Evolutionary conservation across 2,797 vertebrate genomes (phyloP).

Genomic region (Pipistrellus pygmaeus): DNA sequence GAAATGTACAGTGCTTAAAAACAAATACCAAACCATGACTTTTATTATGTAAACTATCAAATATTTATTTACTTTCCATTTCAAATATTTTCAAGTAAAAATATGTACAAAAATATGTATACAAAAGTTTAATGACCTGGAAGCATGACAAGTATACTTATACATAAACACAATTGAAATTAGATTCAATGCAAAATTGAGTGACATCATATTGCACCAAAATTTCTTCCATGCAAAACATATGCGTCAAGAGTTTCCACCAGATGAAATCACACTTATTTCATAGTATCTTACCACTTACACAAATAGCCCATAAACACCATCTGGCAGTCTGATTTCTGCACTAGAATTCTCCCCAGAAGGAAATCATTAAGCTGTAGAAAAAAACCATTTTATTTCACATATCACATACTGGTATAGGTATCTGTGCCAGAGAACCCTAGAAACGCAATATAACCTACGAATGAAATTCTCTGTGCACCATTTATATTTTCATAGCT

Average conservation of each 20-base stretch:
- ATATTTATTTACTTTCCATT: slow-evolving; percentile 79
- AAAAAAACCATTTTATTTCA: slow-evolving; percentile 65
- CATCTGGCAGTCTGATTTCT: slow-evolving; percentile 35
- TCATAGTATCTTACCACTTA: neutral
- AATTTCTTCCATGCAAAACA: slow-evolving; percentile 1
- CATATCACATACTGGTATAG: slow-evolving; percentile 33
- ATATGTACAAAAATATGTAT: slow-evolving; percentile 36
- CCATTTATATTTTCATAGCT: neutral
- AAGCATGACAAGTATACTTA: slow-evolving; percentile 34
- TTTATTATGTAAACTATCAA: slow-evolving; percentile 67
- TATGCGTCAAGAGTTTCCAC: neutral
- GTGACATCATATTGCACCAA: slow-evolving; percentile 23
- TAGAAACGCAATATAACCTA: slow-evolving; percentile 8
- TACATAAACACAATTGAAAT: slow-evolving; percentile 60
- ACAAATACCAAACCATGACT: neutral
- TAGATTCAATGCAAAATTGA: slow-evolving; percentile 58
- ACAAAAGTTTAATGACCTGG: slow-evolving; percentile 53
- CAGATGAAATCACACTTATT: slow-evolving; percentile 59
- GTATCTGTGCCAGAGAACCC: slow-evolving; percentile 35
- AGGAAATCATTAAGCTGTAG: slow-evolving; percentile 53
- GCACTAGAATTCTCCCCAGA: slow-evolving; percentile 5
- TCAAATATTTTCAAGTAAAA: slow-evolving; percentile 58
- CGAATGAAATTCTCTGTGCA: neutral
- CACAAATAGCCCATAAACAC: slow-evolving; percentile 28
- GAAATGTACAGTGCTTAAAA: neutral